Conservation (phyloP, 1,140 invertebrate genomes). For the Holcopasites calliopsidis region DNA sequence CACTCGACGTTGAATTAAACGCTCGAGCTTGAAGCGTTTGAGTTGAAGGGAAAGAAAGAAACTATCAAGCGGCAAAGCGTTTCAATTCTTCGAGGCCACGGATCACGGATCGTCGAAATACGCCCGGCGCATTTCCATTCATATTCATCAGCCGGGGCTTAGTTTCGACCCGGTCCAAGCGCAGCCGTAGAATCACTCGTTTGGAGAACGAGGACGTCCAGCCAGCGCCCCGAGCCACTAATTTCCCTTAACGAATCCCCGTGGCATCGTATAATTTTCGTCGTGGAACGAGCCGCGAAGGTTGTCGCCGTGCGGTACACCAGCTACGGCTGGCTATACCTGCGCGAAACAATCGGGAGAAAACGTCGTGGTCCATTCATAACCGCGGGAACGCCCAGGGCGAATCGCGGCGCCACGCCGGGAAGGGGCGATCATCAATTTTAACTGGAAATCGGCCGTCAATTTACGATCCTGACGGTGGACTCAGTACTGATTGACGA, state of each 20-base stretch:
- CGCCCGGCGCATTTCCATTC: background rate
- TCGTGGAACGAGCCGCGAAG: conserved; percentile 1
- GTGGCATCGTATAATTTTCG: conserved; percentile 36
- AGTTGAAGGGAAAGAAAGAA: too few species aligned
- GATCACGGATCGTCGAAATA: too few species aligned
- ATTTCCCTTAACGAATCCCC: conserved; percentile 46
- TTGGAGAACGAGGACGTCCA: conserved; percentile 15
- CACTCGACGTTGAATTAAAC: too few species aligned
- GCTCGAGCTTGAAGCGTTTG: too few species aligned
- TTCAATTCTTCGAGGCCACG: too few species aligned
- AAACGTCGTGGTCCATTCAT: conserved; percentile 71
- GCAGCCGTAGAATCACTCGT: conserved; percentile 17
- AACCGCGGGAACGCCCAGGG: conserved; percentile 67
- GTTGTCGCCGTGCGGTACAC: background rate
- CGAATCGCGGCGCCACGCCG: conserved; percentile 70
- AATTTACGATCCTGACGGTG: conserved; percentile 77
- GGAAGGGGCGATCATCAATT: conserved; percentile 74
- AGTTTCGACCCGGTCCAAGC: background rate
- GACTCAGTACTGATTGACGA: too few species aligned
- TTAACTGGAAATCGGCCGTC: conserved; percentile 76
- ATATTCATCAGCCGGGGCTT: conserved; percentile 5
- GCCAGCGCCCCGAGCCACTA: conserved; percentile 11
- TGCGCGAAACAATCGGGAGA: conserved; percentile 60
- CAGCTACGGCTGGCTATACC: conserved; percentile 25
- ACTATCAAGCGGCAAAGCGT: background rate